A percentile compares a stretch with the other conserved stretches of the same genome.
Conservation (phyloP, 2,113 vertebrate species). For the Atlantisia rogersi region DNA sequence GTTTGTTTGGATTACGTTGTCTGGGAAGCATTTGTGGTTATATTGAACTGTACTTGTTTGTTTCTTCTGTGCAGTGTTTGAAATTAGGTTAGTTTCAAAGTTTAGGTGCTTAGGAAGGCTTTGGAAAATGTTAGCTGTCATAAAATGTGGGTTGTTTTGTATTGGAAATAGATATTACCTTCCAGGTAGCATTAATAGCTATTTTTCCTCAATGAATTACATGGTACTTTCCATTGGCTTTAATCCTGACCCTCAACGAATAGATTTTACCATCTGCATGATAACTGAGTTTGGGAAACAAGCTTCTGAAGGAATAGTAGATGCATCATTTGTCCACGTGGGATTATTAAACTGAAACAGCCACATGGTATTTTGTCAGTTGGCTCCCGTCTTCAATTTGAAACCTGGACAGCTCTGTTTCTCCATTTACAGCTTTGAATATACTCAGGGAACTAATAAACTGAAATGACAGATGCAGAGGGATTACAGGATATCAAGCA, state of each 20-base stretch:
- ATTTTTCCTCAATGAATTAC: slow-evolving; percentile 28
- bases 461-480: slow-evolving; percentile 50
- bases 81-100: neutral
- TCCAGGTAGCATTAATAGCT: slow-evolving; percentile 20
- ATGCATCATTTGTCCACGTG: neutral
- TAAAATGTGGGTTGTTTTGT: neutral
- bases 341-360: slow-evolving; percentile 61
- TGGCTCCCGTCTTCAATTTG: slow-evolving; percentile 50
- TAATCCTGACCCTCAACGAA: slow-evolving; percentile 32
- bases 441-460: slow-evolving; percentile 61
- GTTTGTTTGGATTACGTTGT: neutral
- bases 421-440: slow-evolving; percentile 53
- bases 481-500: slow-evolving; percentile 57
- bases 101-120: neutral
- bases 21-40: neutral
- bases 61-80: neutral
- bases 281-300: slow-evolving; percentile 40
- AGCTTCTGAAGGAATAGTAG: neutral
- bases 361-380: slow-evolving; percentile 36
- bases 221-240: neutral
- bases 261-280: slow-evolving; percentile 20
- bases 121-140: slow-evolving; percentile 3
- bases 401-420: slow-evolving; percentile 2
- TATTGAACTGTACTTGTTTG: neutral
- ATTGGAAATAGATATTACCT: neutral